Evolutionary conservation across 2,113 vertebrate species (phyloP).

Genomic region (Rutilus rutilus): DNA sequence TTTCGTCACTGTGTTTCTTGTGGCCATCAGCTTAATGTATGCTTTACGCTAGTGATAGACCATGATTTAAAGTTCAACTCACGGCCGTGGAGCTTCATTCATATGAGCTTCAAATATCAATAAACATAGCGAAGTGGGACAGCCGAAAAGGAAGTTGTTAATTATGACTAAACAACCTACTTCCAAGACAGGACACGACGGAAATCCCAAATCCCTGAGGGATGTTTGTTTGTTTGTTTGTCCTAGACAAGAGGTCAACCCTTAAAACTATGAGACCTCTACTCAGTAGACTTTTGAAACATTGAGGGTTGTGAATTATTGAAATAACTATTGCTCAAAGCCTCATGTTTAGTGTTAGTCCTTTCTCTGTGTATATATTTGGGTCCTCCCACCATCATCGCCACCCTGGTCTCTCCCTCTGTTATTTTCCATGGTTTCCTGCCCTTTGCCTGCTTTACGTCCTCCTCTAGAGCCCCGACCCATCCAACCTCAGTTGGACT

Average conservation of each 20-base stretch:
- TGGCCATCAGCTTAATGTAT: conserved; percentile 15
- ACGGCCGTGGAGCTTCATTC: not conserved
- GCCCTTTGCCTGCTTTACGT: too few species aligned
- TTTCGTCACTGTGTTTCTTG: not conserved
- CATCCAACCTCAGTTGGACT: too few species aligned
- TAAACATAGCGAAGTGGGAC: conserved; percentile 5
- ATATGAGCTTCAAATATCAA: conserved; percentile 15
- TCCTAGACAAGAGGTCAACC: not conserved
- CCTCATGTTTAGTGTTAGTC: not conserved
- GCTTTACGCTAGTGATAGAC: conserved; percentile 1
- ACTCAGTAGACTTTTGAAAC: not conserved
- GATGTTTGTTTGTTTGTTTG: conserved; percentile 8
- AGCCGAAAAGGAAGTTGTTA: conserved; percentile 17
- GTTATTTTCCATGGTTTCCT: too few species aligned
- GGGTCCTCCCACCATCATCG: too few species aligned
- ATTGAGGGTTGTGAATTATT: not conserved
- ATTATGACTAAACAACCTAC: conserved; percentile 39
- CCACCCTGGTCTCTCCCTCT: too few species aligned
- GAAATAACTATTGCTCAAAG: not conserved
- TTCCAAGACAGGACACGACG: conserved; percentile 19
- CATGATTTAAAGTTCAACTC: not conserved
- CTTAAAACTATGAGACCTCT: not conserved
- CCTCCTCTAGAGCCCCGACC: too few species aligned
- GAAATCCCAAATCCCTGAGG: conserved; percentile 15
- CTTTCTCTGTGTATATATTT: too few species aligned